A percentile compares a stretch with the other conserved stretches of the same genome.
These are phyloP conservation scores for Acyrthosiphon pisum DNA, from an alignment of 1,140 invertebrate species.

Conservation along the genomic window DNA sequence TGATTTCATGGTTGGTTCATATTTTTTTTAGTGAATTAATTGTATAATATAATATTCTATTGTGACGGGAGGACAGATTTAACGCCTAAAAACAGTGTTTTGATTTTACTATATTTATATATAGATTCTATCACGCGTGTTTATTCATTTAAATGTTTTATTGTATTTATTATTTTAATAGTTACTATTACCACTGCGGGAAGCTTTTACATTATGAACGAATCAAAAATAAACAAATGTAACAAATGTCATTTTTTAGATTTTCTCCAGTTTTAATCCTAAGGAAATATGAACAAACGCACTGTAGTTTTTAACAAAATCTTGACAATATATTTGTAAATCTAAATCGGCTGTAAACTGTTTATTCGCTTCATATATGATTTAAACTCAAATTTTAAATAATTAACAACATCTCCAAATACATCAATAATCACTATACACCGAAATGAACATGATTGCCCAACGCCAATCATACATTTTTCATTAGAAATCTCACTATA, in stretches of 20 bases:
- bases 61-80: neutral
- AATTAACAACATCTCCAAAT: too few relatives aligned
- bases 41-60: neutral
- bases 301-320: too few relatives aligned
- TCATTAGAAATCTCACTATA: too few relatives aligned
- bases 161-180: neutral
- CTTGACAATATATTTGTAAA: neutral
- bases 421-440: neutral
- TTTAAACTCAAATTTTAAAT: neutral
- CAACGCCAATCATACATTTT: too few relatives aligned
- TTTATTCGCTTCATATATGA: neutral
- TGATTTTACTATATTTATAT: neutral
- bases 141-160: neutral
- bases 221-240: neutral
- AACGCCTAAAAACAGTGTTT: neutral
- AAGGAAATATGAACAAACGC: too few relatives aligned
- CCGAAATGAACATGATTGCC: neutral
- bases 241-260: neutral
- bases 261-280: too few relatives aligned
- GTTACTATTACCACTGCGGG: neutral
- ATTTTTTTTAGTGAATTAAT: neutral
- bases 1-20: neutral
- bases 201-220: neutral
- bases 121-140: neutral
- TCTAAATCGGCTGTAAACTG: neutral